phyloP scores from a whole-genome alignment of 2,888 invertebrate species.

The Callosobruchus maculatus region DNA sequence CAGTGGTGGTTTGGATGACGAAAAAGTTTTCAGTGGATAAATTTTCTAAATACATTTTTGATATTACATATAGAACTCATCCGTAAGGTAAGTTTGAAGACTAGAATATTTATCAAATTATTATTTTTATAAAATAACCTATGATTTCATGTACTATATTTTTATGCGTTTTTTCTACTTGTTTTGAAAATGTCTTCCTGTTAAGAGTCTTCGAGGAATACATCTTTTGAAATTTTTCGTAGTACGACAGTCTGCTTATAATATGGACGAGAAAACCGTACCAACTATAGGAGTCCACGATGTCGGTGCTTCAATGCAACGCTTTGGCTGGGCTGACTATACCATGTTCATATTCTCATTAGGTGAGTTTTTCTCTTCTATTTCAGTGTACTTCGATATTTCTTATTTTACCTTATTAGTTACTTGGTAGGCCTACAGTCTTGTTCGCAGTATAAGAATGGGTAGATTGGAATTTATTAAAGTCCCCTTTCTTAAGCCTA shows the following conservation, averaged over 20 bases:
- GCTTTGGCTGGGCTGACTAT: conserved; percentile 68
- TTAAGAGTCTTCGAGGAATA: too few relatives aligned
- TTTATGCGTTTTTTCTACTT: too few relatives aligned
- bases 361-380: conserved; percentile 1
- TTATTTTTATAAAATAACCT: too few relatives aligned
- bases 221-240: background rate
- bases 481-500: too few relatives aligned
- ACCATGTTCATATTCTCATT: conserved; percentile 74
- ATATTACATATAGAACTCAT: conserved; percentile 9
- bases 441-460: too few relatives aligned
- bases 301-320: conserved; percentile 40
- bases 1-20: background rate
- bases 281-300: conserved; percentile 36
- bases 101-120: background rate
- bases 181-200: too few relatives aligned
- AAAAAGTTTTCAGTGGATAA: conserved; percentile 11
- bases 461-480: too few relatives aligned
- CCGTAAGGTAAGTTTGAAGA: background rate
- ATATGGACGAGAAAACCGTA: conserved; percentile 29
- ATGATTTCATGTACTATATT: too few relatives aligned
- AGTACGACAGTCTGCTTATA: background rate
- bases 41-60: conserved; percentile 14
- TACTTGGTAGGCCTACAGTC: too few relatives aligned
- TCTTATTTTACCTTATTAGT: too few relatives aligned
- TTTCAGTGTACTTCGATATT: too few relatives aligned